Evolutionary conservation across 2,888 invertebrate species (phyloP).

Genomic region (Lithophane semibrunnea): DNA sequence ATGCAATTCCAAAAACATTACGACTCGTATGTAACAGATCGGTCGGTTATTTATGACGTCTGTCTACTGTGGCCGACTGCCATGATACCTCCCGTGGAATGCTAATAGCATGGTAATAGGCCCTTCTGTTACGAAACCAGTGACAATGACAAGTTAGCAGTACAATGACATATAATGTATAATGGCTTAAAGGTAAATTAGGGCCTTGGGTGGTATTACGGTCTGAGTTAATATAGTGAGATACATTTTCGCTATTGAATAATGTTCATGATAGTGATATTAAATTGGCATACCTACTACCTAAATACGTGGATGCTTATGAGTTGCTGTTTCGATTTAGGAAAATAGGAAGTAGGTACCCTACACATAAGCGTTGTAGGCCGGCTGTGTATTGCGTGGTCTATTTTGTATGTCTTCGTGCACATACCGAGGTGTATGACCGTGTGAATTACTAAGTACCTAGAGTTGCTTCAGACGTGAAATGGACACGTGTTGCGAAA

Average conservation of each 20-base stretch:
- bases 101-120: slow-evolving; percentile 36
- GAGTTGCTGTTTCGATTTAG: too few relatives aligned
- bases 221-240: slow-evolving; percentile 16
- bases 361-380: not conserved
- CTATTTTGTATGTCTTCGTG: not conserved
- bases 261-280: not conserved
- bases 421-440: not conserved
- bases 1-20: not conserved
- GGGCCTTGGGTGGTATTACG: slow-evolving; percentile 4
- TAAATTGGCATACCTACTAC: too few relatives aligned
- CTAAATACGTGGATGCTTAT: too few relatives aligned
- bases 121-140: slow-evolving; percentile 50
- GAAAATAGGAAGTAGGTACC: too few relatives aligned
- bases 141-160: slow-evolving; percentile 38
- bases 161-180: slow-evolving; percentile 51
- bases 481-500: slow-evolving; percentile 39
- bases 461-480: slow-evolving; percentile 30
- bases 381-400: not conserved
- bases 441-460: slow-evolving; percentile 22
- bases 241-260: slow-evolving; percentile 13
- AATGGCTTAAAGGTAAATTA: slow-evolving; percentile 34
- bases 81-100: slow-evolving; percentile 8
- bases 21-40: not conserved
- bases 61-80: not conserved
- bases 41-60: not conserved